Evolutionary conservation across 1,140 invertebrate genomes (phyloP), one percentile per base, ranked within the genome.

Genomic region (Pseudomyrmex pallidus): DNA sequence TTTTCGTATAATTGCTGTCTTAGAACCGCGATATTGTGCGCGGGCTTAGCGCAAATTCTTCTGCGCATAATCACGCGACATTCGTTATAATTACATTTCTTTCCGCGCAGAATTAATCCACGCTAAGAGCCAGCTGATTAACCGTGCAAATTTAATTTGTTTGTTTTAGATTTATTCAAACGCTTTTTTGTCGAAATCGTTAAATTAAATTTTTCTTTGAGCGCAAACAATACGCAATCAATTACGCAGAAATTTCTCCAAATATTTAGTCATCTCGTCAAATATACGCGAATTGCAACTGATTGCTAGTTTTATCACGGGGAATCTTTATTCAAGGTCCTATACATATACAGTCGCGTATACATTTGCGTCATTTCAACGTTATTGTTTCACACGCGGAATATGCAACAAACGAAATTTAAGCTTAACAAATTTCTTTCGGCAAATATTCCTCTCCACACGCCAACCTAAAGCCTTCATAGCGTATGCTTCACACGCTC

Each of bases 351-450:
- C 46, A 9, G 15, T 52, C 8, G 5, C 35, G 35, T 35, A 56
- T 35, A 56, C 22, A 12, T 44, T 12, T 7, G 13, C 54, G 10
- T 59, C 5, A 17, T 17, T 35, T 12, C 10, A n/a, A n/a, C 1
- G 20, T 48, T 66, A 44, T 67, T 13, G 12, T 15, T 35, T 76
- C n/a, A 12, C 7, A 50, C 48, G 2, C 44, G 15, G 15, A 7
- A 25, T 56, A 35, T 54, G 52, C 52, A 70, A 48, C 52, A 59
- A 59, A 57, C 7, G 10, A 46, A 78, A 70, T 68, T 68, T 46
- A 48, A 57, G 64, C 64, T 78, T 25, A 78, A 70, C 76, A 57
- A 78, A 78, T 59, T 78, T 25, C 48, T 48, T 22, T 78, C 68
- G 35, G 59, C 35, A 56, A 68, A 78, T 78, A 78, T 78, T 25